These are phyloP conservation scores for Cosmia pyralina DNA, from an alignment of 2,888 invertebrate genomes.

Conservation along the genomic window DNA sequence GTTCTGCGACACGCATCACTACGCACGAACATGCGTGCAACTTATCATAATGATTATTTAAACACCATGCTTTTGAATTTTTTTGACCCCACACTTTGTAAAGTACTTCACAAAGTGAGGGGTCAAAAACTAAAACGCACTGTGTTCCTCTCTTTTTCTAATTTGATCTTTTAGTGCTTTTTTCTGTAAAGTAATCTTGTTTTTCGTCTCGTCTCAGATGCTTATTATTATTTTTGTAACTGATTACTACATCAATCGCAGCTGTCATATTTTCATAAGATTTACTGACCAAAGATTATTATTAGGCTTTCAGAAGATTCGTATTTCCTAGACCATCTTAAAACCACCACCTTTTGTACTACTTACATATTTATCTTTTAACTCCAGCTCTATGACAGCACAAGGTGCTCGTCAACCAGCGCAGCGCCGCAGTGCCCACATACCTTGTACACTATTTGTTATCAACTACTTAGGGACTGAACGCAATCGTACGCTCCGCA, in stretches of 20 bases:
- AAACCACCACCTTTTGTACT: background rate
- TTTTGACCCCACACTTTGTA: background rate
- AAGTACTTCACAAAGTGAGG: no score
- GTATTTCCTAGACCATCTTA: no score
- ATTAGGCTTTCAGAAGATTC: background rate
- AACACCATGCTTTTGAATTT: conserved; percentile 9
- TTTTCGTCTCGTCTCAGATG: background rate
- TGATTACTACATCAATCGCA: no score
- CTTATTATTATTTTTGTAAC: no score
- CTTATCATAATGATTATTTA: conserved; percentile 21
- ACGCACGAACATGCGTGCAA: conserved; percentile 12
- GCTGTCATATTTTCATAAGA: background rate
- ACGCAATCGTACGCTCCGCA: conserved; percentile 5
- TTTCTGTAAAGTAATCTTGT: no score
- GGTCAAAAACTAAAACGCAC: background rate
- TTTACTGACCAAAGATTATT: background rate
- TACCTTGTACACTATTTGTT: conserved; percentile 15
- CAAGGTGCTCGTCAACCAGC: conserved; percentile 21
- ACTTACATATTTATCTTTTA: conserved; percentile 14
- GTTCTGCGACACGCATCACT: background rate
- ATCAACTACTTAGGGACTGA: conserved; percentile 17
- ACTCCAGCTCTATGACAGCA: conserved; percentile 4
- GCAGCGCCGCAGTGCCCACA: conserved; percentile 21
- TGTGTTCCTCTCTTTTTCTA: background rate
- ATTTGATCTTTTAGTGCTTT: background rate